Percentiles rank a stretch among this genome's conserved stretches.
Conservation (phyloP, 2,888 invertebrate genomes). For the Eupithecia pulchellata region DNA sequence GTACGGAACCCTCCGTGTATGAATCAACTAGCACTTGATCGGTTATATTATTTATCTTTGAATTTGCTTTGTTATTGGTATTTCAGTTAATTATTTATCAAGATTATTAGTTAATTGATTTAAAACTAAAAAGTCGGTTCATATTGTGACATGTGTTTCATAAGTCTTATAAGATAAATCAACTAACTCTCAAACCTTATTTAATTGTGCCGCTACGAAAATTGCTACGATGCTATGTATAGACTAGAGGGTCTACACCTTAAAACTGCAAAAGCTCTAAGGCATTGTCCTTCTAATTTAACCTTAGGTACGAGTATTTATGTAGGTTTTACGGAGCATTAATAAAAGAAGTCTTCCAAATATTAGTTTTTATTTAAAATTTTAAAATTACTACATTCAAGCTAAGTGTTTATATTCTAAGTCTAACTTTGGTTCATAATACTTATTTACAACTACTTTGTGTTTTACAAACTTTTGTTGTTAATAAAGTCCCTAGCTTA, state of each 20-base stretch:
- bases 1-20: too few species aligned
- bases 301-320: neutral
- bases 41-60: too few species aligned
- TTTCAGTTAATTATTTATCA: too few species aligned
- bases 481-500: slow-evolving; percentile 54
- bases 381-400: slow-evolving; percentile 74
- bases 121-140: too few species aligned
- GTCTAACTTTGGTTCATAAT: slow-evolving; percentile 64
- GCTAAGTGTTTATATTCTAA: slow-evolving; percentile 62
- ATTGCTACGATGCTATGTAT: neutral
- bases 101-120: too few species aligned
- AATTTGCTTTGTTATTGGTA: too few species aligned
- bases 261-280: neutral
- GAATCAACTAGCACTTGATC: too few species aligned
- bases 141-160: too few species aligned
- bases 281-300: neutral
- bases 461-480: slow-evolving; percentile 72
- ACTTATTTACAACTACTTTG: slow-evolving; percentile 69
- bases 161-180: too few species aligned
- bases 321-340: neutral
- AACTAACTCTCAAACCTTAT: neutral
- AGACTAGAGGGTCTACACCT: neutral
- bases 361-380: slow-evolving; percentile 71
- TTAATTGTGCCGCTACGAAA: neutral
- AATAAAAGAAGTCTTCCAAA: slow-evolving; percentile 54